Conservation (phyloP, 2,113 vertebrate species). For the Zingel zingel region DNA sequence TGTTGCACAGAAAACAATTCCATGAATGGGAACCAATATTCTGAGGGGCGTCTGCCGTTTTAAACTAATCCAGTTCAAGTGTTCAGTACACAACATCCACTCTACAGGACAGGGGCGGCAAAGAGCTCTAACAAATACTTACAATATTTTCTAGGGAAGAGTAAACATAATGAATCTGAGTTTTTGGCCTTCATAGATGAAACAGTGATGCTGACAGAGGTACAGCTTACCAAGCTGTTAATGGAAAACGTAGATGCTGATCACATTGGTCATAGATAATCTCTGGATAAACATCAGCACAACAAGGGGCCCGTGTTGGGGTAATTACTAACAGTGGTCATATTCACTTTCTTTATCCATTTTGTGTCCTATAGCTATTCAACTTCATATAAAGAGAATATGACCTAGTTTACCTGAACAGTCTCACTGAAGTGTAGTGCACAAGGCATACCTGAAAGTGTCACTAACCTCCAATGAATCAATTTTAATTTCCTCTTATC, state of each 20-base stretch:
- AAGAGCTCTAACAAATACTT: background rate
- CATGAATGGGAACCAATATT: background rate
- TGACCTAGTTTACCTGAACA: background rate
- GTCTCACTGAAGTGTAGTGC: background rate
- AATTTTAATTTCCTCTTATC: background rate
- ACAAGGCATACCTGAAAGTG: background rate
- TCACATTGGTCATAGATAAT: conserved; percentile 16
- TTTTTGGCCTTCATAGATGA: conserved; percentile 6
- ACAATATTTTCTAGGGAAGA: background rate
- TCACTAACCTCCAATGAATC: background rate
- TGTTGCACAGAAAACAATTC: background rate
- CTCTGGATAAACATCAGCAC: conserved; percentile 36
- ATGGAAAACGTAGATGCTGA: background rate
- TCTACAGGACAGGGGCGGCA: background rate
- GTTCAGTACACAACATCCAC: conserved; percentile 2
- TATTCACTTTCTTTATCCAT: background rate
- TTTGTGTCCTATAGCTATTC: background rate
- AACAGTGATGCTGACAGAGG: conserved; percentile 6
- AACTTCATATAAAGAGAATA: background rate
- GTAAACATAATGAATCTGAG: conserved; percentile 5
- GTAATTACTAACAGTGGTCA: background rate
- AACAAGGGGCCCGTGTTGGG: background rate
- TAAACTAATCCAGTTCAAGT: conserved; percentile 12
- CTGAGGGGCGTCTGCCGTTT: background rate
- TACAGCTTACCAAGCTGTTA: background rate